These are phyloP conservation scores for Protophormia terraenovae DNA, from an alignment of 2,888 invertebrate species.

Conservation along the genomic window DNA sequence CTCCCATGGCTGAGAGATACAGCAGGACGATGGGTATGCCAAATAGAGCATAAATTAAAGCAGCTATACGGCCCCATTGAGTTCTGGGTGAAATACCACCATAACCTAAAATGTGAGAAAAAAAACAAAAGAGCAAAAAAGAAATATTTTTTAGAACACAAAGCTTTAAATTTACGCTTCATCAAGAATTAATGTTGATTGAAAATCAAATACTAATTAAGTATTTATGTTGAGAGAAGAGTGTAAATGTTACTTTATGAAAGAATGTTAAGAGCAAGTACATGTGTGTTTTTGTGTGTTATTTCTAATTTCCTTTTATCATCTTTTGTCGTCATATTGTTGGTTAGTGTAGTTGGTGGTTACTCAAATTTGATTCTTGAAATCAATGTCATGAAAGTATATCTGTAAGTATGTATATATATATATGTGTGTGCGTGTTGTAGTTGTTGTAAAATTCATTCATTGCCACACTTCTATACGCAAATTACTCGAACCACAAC, in stretches of 20 bases:
- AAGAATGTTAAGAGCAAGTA: not conserved
- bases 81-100: constrained; percentile 92
- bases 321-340: constrained; percentile 19
- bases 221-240: not conserved
- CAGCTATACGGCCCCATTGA: constrained; percentile 88
- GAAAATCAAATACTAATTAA: constrained; percentile 53
- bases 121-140: constrained; percentile 6
- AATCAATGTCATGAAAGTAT: constrained; percentile 26
- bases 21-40: constrained; percentile 94
- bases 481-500: constrained; percentile 59
- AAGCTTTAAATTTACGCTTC: constrained; percentile 16
- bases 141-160: constrained; percentile 15
- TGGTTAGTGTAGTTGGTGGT: not conserved
- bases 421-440: not conserved
- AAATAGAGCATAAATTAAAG: constrained; percentile 91
- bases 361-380: constrained; percentile 24
- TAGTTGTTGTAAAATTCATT: constrained; percentile 5
- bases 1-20: constrained; percentile 93
- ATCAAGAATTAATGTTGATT: constrained; percentile 15
- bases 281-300: not conserved
- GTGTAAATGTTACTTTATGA: not conserved
- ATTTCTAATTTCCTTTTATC: constrained; percentile 33
- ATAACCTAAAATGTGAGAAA: constrained; percentile 86
- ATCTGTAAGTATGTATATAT: not conserved
- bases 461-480: constrained; percentile 34